phyloP scores from a whole-genome alignment of 2,888 invertebrate species.

The Chesias legatella region DNA sequence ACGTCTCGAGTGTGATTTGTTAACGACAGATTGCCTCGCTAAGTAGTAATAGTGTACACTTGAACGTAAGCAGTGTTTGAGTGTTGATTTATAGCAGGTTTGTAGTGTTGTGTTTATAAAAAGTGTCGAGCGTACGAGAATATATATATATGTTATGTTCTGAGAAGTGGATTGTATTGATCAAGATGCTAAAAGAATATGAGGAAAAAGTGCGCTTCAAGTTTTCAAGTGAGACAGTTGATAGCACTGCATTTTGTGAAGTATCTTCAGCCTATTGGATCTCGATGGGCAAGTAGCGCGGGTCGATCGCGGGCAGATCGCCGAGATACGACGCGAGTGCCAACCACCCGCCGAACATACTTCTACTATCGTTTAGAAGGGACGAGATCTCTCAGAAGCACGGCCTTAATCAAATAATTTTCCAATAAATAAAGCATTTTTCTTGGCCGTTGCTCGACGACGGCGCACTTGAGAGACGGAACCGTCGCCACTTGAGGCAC shows the following conservation, averaged over 20 bases:
- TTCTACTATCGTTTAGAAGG: slow-evolving; percentile 18
- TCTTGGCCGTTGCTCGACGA: slow-evolving; percentile 36
- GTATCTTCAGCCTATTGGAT: slow-evolving; percentile 44
- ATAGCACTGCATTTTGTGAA: slow-evolving; percentile 43
- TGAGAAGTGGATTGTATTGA: neutral
- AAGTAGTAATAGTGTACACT: slow-evolving; percentile 30
- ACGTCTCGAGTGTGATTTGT: slow-evolving; percentile 33
- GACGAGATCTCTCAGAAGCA: slow-evolving; percentile 23
- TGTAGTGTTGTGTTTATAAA: slow-evolving; percentile 16
- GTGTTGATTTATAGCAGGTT: slow-evolving; percentile 23
- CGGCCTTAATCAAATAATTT: slow-evolving; percentile 25
- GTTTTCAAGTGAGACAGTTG: slow-evolving; percentile 12
- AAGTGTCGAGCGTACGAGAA: slow-evolving; percentile 7
- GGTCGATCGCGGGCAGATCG: slow-evolving; percentile 60
- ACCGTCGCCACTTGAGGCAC: slow-evolving; percentile 55
- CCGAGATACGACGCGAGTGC: slow-evolving; percentile 58
- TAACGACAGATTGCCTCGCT: slow-evolving; percentile 32
- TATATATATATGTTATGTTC: slow-evolving; percentile 1
- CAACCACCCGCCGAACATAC: slow-evolving; percentile 33
- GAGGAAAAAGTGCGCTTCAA: slow-evolving; percentile 4
- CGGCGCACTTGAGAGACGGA: slow-evolving; percentile 39
- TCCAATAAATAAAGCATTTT: slow-evolving; percentile 27
- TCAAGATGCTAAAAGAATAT: slow-evolving; percentile 5
- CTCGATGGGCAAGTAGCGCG: slow-evolving; percentile 47
- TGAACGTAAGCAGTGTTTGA: slow-evolving; percentile 27